Conservation (phyloP, 1,140 invertebrate genomes). For the Sarcophaga peregrina region DNA sequence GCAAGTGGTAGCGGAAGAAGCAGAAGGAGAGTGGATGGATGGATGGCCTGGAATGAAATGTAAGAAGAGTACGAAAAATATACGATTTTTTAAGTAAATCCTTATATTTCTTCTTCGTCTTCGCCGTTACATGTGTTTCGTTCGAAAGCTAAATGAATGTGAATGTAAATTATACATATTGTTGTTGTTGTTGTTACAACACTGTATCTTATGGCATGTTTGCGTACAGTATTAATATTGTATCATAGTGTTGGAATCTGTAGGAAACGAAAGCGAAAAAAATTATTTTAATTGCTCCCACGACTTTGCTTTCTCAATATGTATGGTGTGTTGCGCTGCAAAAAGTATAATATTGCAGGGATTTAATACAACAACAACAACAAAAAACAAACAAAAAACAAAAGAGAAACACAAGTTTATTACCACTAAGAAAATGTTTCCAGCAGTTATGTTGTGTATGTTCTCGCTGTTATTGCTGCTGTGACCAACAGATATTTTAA, state of each 20-base stretch:
- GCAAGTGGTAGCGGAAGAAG: too few species aligned
- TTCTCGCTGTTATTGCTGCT: neutral
- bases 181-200: too few species aligned
- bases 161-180: slow-evolving; percentile 5
- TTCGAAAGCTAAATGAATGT: neutral
- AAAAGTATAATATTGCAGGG: too few species aligned
- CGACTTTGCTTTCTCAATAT: slow-evolving; percentile 36
- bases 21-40: too few species aligned
- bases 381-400: neutral
- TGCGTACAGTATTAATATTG: neutral
- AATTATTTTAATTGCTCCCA: slow-evolving; percentile 46
- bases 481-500: slow-evolving; percentile 34
- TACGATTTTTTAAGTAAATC: neutral
- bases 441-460: neutral
- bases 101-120: neutral
- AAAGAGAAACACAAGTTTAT: neutral
- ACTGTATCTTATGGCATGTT: neutral
- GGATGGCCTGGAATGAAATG: neutral
- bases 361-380: neutral
- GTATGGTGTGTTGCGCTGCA: too few species aligned
- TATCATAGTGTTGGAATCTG: neutral
- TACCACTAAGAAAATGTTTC: slow-evolving; percentile 1
- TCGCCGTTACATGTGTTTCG: too few species aligned
- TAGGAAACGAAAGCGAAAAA: neutral
- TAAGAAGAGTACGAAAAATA: neutral